A percentile compares a stretch with the other conserved stretches of the same genome.
phyloP scores from a whole-genome alignment of 1,140 invertebrate species.

The Coptotermes formosanus region DNA sequence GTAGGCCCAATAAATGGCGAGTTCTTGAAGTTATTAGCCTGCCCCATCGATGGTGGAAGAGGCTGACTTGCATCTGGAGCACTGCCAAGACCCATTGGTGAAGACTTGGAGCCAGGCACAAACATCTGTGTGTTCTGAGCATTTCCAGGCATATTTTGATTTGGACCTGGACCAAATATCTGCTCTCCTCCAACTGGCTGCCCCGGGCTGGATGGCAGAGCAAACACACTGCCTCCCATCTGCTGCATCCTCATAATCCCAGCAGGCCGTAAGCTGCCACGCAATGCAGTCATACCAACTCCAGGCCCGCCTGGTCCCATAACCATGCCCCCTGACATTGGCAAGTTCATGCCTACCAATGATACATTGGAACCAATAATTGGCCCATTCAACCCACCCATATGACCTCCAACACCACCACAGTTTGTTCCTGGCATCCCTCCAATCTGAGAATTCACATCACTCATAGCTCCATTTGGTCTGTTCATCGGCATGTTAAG shows the following conservation, averaged over 20 bases:
- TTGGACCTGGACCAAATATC: constrained; percentile 32
- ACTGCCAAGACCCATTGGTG: constrained; percentile 44
- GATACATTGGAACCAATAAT: constrained; percentile 46
- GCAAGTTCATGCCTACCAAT: constrained; percentile 46
- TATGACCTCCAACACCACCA: constrained; percentile 34
- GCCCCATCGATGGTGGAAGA: constrained; percentile 75
- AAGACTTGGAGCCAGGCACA: constrained; percentile 39
- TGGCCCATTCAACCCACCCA: constrained; percentile 42
- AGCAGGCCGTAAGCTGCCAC: constrained; percentile 33
- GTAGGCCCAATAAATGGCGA: constrained; percentile 79
- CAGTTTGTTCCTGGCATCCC: constrained; percentile 37
- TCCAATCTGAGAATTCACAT: constrained; percentile 43
- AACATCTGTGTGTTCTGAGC: constrained; percentile 38
- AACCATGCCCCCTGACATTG: constrained; percentile 45
- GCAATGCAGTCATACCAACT: constrained; percentile 37
- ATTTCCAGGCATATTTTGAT: constrained; percentile 42
- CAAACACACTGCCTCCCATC: constrained; percentile 45
- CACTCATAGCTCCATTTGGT: constrained; percentile 39
- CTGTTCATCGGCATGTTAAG: constrained; percentile 41
- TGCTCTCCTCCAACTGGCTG: constrained; percentile 49
- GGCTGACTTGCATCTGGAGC: constrained; percentile 65
- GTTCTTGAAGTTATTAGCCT: constrained; percentile 71
- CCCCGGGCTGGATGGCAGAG: constrained; percentile 45
- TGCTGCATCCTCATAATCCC: constrained; percentile 57
- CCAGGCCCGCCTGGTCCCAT: constrained; percentile 39